These are phyloP conservation scores for Oostethus manadensis DNA, from an alignment of 2,113 vertebrate species.

Conservation along the genomic window DNA sequence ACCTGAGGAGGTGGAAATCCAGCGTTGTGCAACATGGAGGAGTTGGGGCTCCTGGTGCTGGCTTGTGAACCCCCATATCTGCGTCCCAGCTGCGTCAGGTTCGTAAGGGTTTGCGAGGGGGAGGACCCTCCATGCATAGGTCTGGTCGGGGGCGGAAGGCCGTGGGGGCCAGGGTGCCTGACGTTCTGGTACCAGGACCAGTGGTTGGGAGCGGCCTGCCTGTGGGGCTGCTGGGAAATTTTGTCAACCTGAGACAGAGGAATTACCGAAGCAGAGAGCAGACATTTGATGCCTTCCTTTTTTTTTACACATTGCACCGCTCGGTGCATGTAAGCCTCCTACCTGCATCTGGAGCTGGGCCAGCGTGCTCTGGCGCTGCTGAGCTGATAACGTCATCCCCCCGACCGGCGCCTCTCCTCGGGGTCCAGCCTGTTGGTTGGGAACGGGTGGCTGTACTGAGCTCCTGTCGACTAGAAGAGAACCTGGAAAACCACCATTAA, in stretches of 20 bases:
- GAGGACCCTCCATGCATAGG: slow-evolving; percentile 68
- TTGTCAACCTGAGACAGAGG: slow-evolving; percentile 69
- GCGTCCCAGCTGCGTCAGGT: slow-evolving; percentile 54
- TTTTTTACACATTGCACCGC: neutral
- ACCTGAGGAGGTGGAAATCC: slow-evolving; percentile 62
- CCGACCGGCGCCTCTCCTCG: slow-evolving; percentile 53
- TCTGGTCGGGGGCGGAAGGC: slow-evolving; percentile 57
- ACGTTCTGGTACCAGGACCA: slow-evolving; percentile 72
- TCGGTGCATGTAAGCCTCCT: neutral
- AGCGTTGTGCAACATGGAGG: slow-evolving; percentile 56
- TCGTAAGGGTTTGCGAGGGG: slow-evolving; percentile 59
- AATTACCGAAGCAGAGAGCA: slow-evolving; percentile 2
- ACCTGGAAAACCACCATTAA: slow-evolving; percentile 42
- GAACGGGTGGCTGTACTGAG: slow-evolving; percentile 40
- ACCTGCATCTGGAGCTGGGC: slow-evolving; percentile 78
- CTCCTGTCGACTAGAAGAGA: slow-evolving; percentile 69
- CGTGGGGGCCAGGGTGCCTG: slow-evolving; percentile 28
- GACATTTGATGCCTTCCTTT: neutral
- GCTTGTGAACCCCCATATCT: slow-evolving; percentile 52
- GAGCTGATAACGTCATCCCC: slow-evolving; percentile 37
- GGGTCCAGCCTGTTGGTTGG: slow-evolving; percentile 50
- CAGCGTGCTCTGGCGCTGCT: slow-evolving; percentile 70
- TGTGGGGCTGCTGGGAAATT: slow-evolving; percentile 68
- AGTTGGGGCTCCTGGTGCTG: slow-evolving; percentile 62
- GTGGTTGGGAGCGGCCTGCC: slow-evolving; percentile 64